Percentiles rank a stretch among this genome's conserved stretches.
These are phyloP conservation scores for Pegea sp. DNA, from an alignment of 23 tunicate species.

Conservation along the genomic window DNA sequence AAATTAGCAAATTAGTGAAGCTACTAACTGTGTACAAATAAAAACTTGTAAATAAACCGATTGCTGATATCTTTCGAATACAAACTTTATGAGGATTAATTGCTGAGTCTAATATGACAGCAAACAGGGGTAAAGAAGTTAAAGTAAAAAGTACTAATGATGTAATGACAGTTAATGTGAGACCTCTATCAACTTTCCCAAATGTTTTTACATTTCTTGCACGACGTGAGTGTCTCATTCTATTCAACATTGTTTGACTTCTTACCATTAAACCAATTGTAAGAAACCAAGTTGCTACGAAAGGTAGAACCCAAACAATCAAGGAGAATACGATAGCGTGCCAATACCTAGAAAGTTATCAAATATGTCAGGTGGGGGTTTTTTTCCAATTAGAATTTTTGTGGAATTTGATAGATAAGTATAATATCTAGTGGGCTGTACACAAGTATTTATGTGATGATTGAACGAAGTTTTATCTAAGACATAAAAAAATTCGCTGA, in stretches of 20 bases:
- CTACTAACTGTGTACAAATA: conserved; percentile 33
- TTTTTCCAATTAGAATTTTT: too few relatives aligned
- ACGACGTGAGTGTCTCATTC: conserved; percentile 41
- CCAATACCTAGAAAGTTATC: conserved; percentile 20
- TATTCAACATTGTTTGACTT: conserved; percentile 46
- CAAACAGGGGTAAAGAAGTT: conserved; percentile 49
- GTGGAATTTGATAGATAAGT: too few relatives aligned
- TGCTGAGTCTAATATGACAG: conserved; percentile 7
- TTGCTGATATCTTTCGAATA: conserved; percentile 1
- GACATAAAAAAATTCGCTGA: too few relatives aligned
- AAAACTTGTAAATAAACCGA: conserved; percentile 15
- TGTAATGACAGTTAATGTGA: conserved; percentile 49
- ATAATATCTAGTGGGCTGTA: too few relatives aligned
- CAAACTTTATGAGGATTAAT: conserved; percentile 8
- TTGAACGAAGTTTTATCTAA: too few relatives aligned
- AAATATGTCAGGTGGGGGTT: too few relatives aligned
- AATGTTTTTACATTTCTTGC: conserved; percentile 12
- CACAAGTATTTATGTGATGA: too few relatives aligned
- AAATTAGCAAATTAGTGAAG: conserved; percentile 54
- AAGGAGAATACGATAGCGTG: conserved; percentile 47
- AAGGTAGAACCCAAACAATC: conserved; percentile 67
- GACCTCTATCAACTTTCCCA: conserved; percentile 35
- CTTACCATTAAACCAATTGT: conserved; percentile 34
- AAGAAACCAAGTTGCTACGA: conserved; percentile 54
- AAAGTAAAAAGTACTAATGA: conserved; percentile 41